Percentiles rank a stretch among this genome's conserved stretches.
phyloP scores from a whole-genome alignment of 2,113 vertebrate species.

The Corvus moneduloides region DNA sequence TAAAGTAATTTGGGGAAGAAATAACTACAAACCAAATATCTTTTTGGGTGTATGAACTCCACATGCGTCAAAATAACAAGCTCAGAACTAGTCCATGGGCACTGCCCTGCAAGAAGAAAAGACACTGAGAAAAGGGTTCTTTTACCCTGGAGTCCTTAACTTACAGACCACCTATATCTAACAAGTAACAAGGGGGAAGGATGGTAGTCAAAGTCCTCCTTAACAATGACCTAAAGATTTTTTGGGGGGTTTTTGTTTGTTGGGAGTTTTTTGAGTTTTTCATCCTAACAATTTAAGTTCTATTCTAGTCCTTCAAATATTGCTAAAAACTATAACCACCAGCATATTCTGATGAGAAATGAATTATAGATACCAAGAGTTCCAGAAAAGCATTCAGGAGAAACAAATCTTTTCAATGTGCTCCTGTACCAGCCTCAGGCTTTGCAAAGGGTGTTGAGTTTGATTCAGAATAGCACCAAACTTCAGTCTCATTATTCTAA shows the following conservation, averaged over 20 bases:
- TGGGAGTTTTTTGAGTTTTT: neutral
- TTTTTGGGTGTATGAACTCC: neutral
- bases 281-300: neutral
- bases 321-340: neutral
- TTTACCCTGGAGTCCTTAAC: neutral
- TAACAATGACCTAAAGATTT: neutral
- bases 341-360: neutral
- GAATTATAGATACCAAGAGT: neutral
- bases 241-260: neutral
- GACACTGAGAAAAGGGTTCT: neutral
- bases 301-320: neutral
- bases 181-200: neutral
- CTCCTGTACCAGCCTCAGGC: neutral
- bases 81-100: neutral
- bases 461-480: neutral
- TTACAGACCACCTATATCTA: neutral
- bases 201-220: neutral
- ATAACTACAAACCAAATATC: neutral
- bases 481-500: neutral
- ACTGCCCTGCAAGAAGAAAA: neutral
- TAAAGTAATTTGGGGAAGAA: neutral
- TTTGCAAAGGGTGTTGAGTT: neutral
- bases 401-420: neutral
- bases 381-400: neutral
- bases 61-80: neutral